phyloP scores from a whole-genome alignment of 2,888 invertebrate species.

The Diarsia dahlii region DNA sequence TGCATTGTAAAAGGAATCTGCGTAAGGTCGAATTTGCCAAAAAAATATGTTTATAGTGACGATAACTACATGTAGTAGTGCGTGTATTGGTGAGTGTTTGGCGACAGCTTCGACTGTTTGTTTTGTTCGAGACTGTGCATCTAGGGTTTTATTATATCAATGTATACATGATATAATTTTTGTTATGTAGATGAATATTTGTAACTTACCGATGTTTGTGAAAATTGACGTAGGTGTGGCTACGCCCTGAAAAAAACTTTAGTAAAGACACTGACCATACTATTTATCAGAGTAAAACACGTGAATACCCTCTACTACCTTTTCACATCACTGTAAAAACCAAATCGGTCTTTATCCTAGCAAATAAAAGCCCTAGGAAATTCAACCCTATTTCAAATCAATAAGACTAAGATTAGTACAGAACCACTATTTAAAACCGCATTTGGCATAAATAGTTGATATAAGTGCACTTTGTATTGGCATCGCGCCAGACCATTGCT shows the following conservation, averaged over 20 bases:
- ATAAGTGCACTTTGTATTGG: slow-evolving; percentile 60
- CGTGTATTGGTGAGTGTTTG: too few species aligned
- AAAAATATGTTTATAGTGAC: too few species aligned
- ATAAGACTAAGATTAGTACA: slow-evolving; percentile 43
- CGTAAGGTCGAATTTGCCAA: too few species aligned
- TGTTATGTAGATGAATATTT: neutral
- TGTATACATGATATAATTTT: too few species aligned
- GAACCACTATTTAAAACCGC: slow-evolving; percentile 46
- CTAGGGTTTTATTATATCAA: too few species aligned
- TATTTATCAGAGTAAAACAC: neutral
- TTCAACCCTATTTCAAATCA: slow-evolving; percentile 14
- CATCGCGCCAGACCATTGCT: slow-evolving; percentile 48
- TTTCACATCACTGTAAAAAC: neutral
- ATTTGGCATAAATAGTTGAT: slow-evolving; percentile 60
- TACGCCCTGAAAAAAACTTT: neutral
- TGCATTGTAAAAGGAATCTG: too few species aligned
- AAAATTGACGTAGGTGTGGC: neutral
- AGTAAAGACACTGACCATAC: neutral
- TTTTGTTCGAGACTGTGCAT: too few species aligned
- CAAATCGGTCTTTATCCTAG: neutral
- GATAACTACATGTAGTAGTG: too few species aligned
- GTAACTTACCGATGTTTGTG: neutral
- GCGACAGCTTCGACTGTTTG: too few species aligned
- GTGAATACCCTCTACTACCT: neutral
- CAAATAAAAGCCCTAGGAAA: neutral